Conservation (phyloP, 2,113 vertebrate genomes). For the Irena cyanogastra region DNA sequence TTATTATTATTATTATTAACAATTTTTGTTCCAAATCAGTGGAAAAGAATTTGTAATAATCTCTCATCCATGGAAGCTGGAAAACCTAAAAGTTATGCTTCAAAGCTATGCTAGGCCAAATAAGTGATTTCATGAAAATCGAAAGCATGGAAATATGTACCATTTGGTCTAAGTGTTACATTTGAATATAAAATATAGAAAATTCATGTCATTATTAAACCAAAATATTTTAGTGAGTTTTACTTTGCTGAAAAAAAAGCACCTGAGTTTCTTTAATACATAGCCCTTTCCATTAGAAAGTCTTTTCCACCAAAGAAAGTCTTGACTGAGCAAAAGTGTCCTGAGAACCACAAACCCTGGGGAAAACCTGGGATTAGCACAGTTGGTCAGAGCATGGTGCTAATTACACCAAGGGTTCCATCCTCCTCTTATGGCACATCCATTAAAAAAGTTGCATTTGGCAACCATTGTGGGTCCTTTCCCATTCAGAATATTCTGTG, state of each 20-base stretch:
- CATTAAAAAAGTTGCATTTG: background rate
- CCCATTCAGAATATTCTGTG: background rate
- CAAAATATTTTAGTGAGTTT: background rate
- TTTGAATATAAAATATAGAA: background rate
- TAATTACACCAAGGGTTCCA: background rate
- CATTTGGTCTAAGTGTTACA: background rate
- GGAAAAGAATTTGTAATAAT: slow-evolving; percentile 1
- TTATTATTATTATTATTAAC: background rate
- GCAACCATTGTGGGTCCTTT: background rate
- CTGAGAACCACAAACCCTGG: background rate
- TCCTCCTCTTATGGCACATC: background rate
- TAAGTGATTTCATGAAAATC: slow-evolving; percentile 36
- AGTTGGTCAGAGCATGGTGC: background rate
- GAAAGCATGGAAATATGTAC: slow-evolving; percentile 7
- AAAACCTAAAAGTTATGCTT: background rate
- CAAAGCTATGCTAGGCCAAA: slow-evolving; percentile 11
- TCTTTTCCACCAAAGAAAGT: background rate
- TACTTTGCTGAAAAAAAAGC: background rate
- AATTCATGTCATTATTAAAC: background rate
- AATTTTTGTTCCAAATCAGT: background rate
- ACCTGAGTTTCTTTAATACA: background rate
- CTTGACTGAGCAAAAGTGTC: background rate
- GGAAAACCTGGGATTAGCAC: background rate
- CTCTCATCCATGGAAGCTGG: background rate
- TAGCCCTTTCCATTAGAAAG: background rate